A percentile compares a stretch with the other conserved stretches of the same genome.
Conservation (phyloP, 2,797 vertebrate species). For the Gallinago nigripennis region DNA sequence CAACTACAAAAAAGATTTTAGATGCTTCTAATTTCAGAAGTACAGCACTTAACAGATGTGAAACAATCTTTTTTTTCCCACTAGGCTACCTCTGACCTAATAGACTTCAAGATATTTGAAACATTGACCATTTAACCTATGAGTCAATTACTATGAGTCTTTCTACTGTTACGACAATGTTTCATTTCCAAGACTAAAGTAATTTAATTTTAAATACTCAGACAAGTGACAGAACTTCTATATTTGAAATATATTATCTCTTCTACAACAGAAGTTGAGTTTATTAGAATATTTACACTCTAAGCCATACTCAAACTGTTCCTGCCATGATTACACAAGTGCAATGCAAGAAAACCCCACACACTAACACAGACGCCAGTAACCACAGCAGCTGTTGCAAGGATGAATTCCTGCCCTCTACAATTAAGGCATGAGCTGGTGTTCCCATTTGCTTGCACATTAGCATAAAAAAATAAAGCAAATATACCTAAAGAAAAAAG, state of each 20-base stretch:
- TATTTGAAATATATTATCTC: background rate
- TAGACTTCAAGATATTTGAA: background rate
- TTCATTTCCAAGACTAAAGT: background rate
- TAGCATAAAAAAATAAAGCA: background rate
- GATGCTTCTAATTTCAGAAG: background rate
- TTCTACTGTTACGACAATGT: background rate
- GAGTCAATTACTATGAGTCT: background rate
- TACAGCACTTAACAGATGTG: background rate
- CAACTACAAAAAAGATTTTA: background rate
- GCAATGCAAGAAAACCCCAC: background rate
- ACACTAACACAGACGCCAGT: background rate
- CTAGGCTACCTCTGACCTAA: background rate
- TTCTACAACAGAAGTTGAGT: background rate
- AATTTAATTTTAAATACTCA: background rate
- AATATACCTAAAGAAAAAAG: background rate
- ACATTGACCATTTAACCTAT: background rate
- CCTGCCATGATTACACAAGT: background rate
- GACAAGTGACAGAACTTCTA: background rate
- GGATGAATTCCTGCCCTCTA: background rate
- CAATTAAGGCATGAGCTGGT: background rate
- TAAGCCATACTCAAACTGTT: background rate
- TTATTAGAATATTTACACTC: background rate
- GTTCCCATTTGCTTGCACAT: background rate
- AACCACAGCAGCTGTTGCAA: background rate
- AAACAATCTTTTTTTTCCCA: background rate